These are phyloP conservation scores for Myzus persicae DNA, from an alignment of 1,140 invertebrate genomes.

Conservation along the genomic window DNA sequence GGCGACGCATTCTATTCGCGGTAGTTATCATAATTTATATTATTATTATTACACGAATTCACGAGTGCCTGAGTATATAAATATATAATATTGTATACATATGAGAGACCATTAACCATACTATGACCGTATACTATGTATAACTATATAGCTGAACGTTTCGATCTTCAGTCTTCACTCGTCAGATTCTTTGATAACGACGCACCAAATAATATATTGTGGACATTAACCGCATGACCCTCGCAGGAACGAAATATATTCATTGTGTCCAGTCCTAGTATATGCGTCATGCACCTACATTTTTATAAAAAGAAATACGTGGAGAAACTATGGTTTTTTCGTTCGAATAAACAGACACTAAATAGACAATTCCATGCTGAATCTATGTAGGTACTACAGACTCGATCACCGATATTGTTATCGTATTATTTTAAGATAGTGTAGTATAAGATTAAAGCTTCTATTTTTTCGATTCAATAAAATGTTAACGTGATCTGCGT, in stretches of 20 bases:
- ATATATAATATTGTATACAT: neutral
- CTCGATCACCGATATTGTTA: neutral
- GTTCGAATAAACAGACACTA: neutral
- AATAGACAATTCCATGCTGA: neutral
- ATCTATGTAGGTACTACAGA: neutral
- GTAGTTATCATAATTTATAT: conserved; percentile 1
- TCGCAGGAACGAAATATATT: neutral
- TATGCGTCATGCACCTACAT: neutral
- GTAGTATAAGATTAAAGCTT: too few species aligned
- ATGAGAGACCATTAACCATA: neutral
- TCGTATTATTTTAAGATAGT: neutral
- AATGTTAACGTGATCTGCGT: too few species aligned
- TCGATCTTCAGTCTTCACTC: neutral
- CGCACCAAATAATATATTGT: neutral
- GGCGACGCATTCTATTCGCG: neutral
- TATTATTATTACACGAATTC: neutral
- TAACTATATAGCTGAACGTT: neutral
- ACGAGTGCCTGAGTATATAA: neutral
- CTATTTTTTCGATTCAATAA: too few species aligned
- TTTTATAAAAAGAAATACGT: neutral
- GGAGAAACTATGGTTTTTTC: neutral
- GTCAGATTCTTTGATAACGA: conserved; percentile 8
- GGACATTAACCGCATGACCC: neutral
- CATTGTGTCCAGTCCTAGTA: neutral
- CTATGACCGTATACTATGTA: neutral